Base-by-base conservation (phyloP, 2,113 vertebrate genomes). In the Peromyscus maniculatus region DNA sequence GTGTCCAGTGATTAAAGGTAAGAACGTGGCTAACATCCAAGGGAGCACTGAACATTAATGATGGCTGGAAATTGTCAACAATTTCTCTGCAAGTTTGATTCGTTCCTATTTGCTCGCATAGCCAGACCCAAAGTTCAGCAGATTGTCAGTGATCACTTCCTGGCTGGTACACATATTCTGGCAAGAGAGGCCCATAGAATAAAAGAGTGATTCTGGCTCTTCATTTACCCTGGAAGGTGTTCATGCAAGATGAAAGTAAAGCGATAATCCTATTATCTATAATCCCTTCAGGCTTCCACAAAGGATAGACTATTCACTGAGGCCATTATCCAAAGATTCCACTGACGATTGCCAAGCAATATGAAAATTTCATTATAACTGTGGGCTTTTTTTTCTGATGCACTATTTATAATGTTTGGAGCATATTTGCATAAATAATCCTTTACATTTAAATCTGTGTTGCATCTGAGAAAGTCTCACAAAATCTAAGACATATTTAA, bases 1-100 rank as follows among this genome's bases (percentile, higher is more conserved):
- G 98, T 98, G 98, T 97, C 31, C 96, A 77, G 97, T 98, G 98
- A 98, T 98, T 98, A 98, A 98, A 99, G 98, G 98, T 98, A 99
- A 97, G 98, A 97, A 98, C 77, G 91, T 98, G 98, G 98, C 98
- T 87, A 91, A 92, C 91, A 96, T 98, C 98, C 98, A 99, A 98
- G 98, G 97, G 98, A 98, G 78, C 97, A 93, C 88, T 95, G 72
- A 98, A 98, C 92, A 97, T 98, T 98, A 98, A 98, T 78, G 97
- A 98, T 93, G 98, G 98, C 97, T 99, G 98, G 98, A 98, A 98
- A 99, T 98, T 98, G 98, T 98, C 98, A 98, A 96, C 98, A 97
- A 96, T 98, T 98, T 93, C 94, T 97, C 98, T 98, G 94, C 92
- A 98, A 87, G 94, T 97, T 98, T 98, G 97, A 98, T 98, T 97